Evolutionary conservation across 2,888 invertebrate genomes (phyloP).

Genomic region (Dioctria linearis): DNA sequence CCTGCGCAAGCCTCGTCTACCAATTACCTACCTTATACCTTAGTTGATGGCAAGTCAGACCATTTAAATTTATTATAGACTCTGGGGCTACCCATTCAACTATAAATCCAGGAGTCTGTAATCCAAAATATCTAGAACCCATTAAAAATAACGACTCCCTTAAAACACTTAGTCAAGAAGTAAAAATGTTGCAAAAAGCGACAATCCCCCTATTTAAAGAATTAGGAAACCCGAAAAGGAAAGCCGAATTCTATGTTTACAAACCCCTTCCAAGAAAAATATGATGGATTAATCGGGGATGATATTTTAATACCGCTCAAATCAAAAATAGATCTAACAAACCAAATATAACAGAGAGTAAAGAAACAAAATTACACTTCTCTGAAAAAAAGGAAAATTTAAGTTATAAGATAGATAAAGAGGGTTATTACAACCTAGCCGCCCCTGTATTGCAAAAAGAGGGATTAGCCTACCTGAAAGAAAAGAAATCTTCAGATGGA

Average conservation of each 20-base stretch:
- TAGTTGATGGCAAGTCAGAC: neutral
- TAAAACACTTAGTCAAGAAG: neutral
- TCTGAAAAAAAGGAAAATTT: neutral
- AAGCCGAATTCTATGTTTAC: no score
- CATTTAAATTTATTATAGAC: neutral
- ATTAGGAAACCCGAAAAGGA: no score
- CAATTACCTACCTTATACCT: neutral
- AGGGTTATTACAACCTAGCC: neutral
- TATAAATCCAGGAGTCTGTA: neutral
- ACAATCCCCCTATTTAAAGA: no score
- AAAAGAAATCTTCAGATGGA: slow-evolving; percentile 13
- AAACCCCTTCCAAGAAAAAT: no score
- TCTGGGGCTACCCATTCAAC: slow-evolving; percentile 4
- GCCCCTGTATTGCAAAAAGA: slow-evolving; percentile 1
- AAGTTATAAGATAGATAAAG: slow-evolving; percentile 1
- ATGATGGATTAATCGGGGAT: neutral
- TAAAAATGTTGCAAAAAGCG: no score
- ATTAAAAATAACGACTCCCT: neutral
- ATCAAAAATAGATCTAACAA: neutral
- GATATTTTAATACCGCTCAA: neutral
- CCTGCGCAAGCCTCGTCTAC: neutral
- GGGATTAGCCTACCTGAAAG: slow-evolving; percentile 9
- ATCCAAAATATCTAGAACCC: slow-evolving; percentile 2
- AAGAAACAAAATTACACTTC: neutral
- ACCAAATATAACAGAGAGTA: neutral